These are phyloP conservation scores for Eulemur rubriventer DNA, from an alignment of 2,797 vertebrate species.

Conservation along the genomic window DNA sequence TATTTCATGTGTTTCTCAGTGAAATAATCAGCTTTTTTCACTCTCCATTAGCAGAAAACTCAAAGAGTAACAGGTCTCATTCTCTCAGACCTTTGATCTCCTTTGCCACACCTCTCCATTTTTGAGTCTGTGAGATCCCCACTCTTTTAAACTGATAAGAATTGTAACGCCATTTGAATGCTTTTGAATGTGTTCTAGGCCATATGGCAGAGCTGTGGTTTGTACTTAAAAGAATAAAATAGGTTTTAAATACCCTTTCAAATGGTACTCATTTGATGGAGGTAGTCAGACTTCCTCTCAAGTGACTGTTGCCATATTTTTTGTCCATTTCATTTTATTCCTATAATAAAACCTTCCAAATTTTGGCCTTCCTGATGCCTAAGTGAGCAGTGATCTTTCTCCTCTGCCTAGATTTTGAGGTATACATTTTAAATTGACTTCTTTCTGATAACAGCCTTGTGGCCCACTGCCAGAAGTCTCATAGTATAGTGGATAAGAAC, in stretches of 20 bases:
- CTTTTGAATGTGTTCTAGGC: background rate
- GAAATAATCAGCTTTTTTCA: background rate
- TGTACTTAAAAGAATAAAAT: constrained; percentile 18
- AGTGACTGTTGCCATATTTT: background rate
- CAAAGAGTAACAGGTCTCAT: background rate
- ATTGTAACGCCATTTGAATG: background rate
- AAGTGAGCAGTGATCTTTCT: constrained; percentile 7
- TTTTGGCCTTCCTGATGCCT: background rate
- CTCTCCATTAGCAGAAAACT: background rate
- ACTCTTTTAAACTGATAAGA: background rate
- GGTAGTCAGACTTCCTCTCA: background rate
- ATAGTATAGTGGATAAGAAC: background rate
- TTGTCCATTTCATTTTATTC: constrained; percentile 38
- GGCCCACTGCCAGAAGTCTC: background rate
- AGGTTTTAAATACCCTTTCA: background rate
- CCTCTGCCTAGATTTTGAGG: background rate
- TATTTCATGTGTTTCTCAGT: background rate
- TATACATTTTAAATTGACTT: background rate
- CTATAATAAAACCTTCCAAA: constrained; percentile 21
- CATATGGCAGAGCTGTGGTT: background rate
- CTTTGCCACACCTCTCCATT: background rate
- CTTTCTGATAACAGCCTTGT: background rate
- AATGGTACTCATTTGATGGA: background rate
- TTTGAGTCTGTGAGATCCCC: background rate
- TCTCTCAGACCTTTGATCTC: background rate